phyloP scores from a whole-genome alignment of 2,888 invertebrate species.

The Leptinotarsa rubiginosa region DNA sequence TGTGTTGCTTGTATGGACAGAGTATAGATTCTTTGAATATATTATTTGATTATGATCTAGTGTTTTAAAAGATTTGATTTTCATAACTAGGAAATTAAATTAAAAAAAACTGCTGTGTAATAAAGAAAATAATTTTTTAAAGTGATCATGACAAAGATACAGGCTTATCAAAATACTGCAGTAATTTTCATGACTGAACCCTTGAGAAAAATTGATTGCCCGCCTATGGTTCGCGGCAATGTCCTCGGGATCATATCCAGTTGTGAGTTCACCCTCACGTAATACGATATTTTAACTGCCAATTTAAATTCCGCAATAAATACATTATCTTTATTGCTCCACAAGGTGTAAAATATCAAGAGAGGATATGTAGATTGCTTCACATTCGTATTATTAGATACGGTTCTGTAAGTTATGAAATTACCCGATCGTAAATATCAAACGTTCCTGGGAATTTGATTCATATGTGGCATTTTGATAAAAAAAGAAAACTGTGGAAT shows the following conservation, averaged over 20 bases:
- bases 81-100: too few relatives aligned
- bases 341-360: constrained; percentile 46
- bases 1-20: too few relatives aligned
- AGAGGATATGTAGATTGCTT: constrained; percentile 40
- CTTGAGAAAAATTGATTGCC: not conserved
- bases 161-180: too few relatives aligned
- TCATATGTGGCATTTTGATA: not conserved
- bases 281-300: constrained; percentile 49
- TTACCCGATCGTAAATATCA: constrained; percentile 4
- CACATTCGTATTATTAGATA: constrained; percentile 31
- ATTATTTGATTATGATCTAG: too few relatives aligned
- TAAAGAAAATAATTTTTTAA: too few relatives aligned
- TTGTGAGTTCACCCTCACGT: constrained; percentile 40
- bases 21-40: too few relatives aligned
- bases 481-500: not conserved
- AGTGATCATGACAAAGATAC: too few relatives aligned
- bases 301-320: constrained; percentile 54
- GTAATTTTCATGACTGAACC: too few relatives aligned
- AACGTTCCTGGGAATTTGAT: constrained; percentile 12
- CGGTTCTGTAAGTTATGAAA: constrained; percentile 16
- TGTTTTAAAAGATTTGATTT: too few relatives aligned
- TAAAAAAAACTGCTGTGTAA: too few relatives aligned
- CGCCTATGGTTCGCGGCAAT: constrained; percentile 27
- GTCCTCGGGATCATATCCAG: constrained; percentile 32
- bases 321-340: constrained; percentile 47